Evolutionary conservation across 2,888 invertebrate species (phyloP).

Genomic region (Leptinotarsa juncta): DNA sequence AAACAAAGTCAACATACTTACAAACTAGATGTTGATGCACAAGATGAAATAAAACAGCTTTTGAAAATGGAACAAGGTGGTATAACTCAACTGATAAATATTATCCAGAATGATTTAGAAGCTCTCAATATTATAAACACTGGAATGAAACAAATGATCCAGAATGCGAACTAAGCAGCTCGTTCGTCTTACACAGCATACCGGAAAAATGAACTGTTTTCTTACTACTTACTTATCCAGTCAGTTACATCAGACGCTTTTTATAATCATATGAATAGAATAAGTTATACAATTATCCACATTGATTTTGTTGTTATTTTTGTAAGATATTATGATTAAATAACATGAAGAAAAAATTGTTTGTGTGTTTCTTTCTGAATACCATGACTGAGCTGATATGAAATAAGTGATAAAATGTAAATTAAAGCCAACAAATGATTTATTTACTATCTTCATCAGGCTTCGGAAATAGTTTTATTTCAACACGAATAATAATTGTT

Average conservation of each 20-base stretch:
- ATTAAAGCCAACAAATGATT: no score
- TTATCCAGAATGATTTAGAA: slow-evolving; percentile 83
- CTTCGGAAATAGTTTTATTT: no score
- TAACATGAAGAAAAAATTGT: not conserved
- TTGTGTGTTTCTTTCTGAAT: no score
- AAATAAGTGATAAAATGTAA: no score
- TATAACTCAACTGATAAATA: slow-evolving; percentile 85
- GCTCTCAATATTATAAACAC: slow-evolving; percentile 83
- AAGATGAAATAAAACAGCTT: slow-evolving; percentile 81
- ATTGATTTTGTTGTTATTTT: not conserved
- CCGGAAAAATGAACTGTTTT: no score
- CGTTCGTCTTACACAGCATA: not conserved
- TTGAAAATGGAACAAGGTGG: slow-evolving; percentile 89
- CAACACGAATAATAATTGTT: no score
- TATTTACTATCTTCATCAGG: no score
- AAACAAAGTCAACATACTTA: slow-evolving; percentile 78
- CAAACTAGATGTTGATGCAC: slow-evolving; percentile 79
- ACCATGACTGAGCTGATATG: no score
- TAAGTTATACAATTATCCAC: not conserved
- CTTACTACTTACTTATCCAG: no score
- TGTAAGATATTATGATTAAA: slow-evolving; percentile 10
- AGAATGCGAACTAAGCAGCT: slow-evolving; percentile 5
- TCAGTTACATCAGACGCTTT: not conserved
- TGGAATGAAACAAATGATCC: slow-evolving; percentile 75
- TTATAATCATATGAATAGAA: not conserved